phyloP scores from a whole-genome alignment of 2,888 invertebrate species.

The Agrotis puta region DNA sequence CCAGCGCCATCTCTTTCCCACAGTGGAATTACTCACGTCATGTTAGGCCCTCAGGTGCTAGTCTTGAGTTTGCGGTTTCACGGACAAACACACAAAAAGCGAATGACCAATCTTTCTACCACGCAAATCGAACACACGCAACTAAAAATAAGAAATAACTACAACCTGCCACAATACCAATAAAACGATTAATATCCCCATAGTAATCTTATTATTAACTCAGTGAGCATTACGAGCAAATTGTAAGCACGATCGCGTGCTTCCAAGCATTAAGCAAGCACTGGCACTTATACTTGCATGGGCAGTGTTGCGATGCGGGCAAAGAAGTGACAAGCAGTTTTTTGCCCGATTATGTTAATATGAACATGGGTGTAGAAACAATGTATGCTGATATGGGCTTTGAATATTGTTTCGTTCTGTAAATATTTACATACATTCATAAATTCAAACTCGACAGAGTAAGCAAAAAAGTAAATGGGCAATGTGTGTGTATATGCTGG shows the following conservation, averaged over 20 bases:
- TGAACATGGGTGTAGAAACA: conserved; percentile 30
- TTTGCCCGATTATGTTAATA: conserved; percentile 25
- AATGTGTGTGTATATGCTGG: no score
- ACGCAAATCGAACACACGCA: conserved; percentile 32
- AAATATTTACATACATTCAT: background rate
- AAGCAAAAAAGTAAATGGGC: no score
- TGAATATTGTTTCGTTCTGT: conserved; percentile 7
- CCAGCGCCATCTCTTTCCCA: no score
- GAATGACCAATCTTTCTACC: conserved; percentile 20
- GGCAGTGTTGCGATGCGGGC: conserved; percentile 40
- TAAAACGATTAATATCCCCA: conserved; percentile 59
- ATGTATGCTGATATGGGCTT: conserved; percentile 6
- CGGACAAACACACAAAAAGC: conserved; percentile 3
- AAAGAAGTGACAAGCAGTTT: conserved; percentile 62
- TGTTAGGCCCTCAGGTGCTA: no score
- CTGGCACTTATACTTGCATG: conserved; percentile 58
- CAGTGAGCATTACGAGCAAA: conserved; percentile 69
- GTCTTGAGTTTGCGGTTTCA: background rate
- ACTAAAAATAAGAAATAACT: background rate
- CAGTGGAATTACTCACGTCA: no score
- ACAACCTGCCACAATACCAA: conserved; percentile 39
- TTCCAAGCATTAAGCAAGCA: conserved; percentile 61
- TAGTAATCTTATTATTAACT: conserved; percentile 73
- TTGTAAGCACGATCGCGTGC: conserved; percentile 67
- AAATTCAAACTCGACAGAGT: no score